Conservation (phyloP, 2,113 vertebrate species). For the Embiotoca jacksoni region DNA sequence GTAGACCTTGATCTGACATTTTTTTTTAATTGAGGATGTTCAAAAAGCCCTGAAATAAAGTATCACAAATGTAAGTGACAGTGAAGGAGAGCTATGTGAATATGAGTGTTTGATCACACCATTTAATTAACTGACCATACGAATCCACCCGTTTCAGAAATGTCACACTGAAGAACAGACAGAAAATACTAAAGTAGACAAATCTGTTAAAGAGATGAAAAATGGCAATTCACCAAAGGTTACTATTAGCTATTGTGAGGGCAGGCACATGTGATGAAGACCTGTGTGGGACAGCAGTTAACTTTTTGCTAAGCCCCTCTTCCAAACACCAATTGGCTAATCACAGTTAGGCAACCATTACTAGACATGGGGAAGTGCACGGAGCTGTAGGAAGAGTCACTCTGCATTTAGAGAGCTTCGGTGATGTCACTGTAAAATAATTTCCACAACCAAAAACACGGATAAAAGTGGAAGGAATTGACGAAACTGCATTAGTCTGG, state of each 20-base stretch:
- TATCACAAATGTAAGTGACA: neutral
- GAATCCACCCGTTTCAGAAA: neutral
- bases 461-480: neutral
- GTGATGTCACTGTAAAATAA: no score
- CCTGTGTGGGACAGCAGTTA: neutral
- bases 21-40: no score
- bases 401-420: no score
- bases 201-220: neutral
- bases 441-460: no score
- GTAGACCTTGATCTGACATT: neutral
- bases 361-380: neutral
- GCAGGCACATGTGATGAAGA: constrained; percentile 13
- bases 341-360: neutral
- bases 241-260: neutral
- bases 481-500: neutral
- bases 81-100: neutral
- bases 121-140: neutral
- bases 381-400: no score
- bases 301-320: neutral
- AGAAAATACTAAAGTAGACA: neutral
- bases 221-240: neutral
- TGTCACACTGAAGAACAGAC: neutral
- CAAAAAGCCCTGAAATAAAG: no score
- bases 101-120: constrained; percentile 6
- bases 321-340: neutral